A percentile compares a stretch with the other conserved stretches of the same genome.
Conservation (phyloP, 1,140 invertebrate genomes). For the Trinorchestia longiramus region DNA sequence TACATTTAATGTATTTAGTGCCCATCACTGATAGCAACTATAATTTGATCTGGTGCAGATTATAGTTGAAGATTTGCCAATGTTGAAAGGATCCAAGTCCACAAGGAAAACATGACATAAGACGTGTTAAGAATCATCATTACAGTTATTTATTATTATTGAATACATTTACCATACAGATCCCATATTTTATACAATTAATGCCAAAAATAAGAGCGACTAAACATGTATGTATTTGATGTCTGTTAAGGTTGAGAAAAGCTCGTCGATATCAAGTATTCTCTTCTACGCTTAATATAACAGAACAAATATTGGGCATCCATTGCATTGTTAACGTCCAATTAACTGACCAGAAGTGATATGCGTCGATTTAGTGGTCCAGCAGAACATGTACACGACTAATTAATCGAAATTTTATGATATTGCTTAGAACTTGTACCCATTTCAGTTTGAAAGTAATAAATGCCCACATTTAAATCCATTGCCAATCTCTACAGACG, state of each 20-base stretch:
- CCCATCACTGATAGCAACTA: no score
- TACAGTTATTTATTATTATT: not conserved
- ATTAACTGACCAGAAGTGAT: not conserved
- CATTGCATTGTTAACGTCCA: not conserved
- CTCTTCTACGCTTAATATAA: not conserved
- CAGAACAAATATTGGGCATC: not conserved
- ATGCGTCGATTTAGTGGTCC: not conserved
- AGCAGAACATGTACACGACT: not conserved
- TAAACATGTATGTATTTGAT: not conserved
- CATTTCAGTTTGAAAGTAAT: not conserved
- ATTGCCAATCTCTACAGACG: not conserved
- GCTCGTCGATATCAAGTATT: not conserved
- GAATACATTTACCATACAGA: no score
- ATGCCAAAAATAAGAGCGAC: not conserved
- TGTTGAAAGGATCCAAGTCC: no score
- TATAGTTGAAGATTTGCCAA: no score
- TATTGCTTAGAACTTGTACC: not conserved
- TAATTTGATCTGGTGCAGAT: no score
- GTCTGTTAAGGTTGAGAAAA: not conserved
- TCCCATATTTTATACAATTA: not conserved
- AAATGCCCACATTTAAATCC: not conserved
- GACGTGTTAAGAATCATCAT: not conserved
- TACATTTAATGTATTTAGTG: no score
- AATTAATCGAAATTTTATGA: not conserved
- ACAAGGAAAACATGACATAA: no score